These are phyloP conservation scores for Papilio glaucus DNA, from an alignment of 1,140 invertebrate species.

Conservation along the genomic window DNA sequence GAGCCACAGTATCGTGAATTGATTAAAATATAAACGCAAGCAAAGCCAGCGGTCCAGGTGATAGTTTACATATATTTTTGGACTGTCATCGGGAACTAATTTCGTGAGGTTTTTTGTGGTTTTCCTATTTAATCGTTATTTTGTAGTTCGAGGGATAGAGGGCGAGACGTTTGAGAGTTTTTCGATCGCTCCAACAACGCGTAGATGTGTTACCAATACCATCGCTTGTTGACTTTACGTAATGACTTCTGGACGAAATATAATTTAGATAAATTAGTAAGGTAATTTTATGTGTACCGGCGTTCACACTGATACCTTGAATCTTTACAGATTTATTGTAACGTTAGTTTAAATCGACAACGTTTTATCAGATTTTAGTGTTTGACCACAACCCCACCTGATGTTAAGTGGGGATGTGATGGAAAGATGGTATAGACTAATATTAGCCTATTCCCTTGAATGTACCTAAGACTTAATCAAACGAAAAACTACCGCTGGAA, in stretches of 20 bases:
- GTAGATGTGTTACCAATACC: not conserved
- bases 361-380: too few species aligned
- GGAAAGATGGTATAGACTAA: too few species aligned
- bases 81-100: slow-evolving; percentile 82
- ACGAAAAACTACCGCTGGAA: too few species aligned
- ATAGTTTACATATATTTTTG: slow-evolving; percentile 70
- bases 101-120: slow-evolving; percentile 73
- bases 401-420: too few species aligned
- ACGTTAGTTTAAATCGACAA: too few species aligned
- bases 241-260: not conserved
- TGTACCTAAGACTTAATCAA: too few species aligned
- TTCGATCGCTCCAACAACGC: slow-evolving; percentile 19
- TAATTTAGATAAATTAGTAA: too few species aligned
- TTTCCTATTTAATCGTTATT: slow-evolving; percentile 71
- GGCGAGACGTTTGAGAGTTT: slow-evolving; percentile 29
- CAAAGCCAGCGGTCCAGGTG: slow-evolving; percentile 36
- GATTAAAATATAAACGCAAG: slow-evolving; percentile 20
- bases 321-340: too few species aligned
- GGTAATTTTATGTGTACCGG: too few species aligned
- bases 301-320: too few species aligned
- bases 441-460: too few species aligned
- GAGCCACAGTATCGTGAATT: not conserved
- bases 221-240: slow-evolving; percentile 9
- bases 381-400: too few species aligned
- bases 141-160: slow-evolving; percentile 50